phyloP scores from a whole-genome alignment of 2,888 invertebrate genomes.

The Gymnosoma rotundatum region DNA sequence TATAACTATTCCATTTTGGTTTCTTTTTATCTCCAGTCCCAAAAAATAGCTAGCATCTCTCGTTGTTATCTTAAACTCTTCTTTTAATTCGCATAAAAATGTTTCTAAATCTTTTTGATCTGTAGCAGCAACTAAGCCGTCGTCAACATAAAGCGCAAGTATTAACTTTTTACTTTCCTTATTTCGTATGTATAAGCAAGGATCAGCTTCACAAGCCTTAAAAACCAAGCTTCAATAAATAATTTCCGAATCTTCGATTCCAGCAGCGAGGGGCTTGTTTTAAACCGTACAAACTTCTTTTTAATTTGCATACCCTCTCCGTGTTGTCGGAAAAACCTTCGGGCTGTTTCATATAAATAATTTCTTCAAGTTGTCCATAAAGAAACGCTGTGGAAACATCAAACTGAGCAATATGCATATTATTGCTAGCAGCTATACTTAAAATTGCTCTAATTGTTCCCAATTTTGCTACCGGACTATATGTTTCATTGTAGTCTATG shows the following conservation, averaged over 20 bases:
- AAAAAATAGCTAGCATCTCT: constrained; percentile 79
- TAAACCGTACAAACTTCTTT: neutral
- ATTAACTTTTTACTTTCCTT: constrained; percentile 55
- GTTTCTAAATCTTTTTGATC: neutral
- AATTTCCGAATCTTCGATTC: neutral
- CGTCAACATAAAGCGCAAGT: constrained; percentile 71
- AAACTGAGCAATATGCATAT: neutral
- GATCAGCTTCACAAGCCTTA: too few species aligned
- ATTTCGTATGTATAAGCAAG: constrained; percentile 52
- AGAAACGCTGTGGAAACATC: constrained; percentile 8
- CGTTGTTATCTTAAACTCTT: constrained; percentile 77
- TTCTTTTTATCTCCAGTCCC: constrained; percentile 48
- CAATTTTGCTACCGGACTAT: constrained; percentile 68
- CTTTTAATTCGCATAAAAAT: constrained; percentile 71
- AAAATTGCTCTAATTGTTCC: constrained; percentile 60
- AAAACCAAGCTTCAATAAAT: neutral
- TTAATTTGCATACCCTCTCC: too few species aligned
- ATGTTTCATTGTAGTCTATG: constrained; percentile 67
- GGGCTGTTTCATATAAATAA: constrained; percentile 56
- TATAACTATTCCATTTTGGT: constrained; percentile 30
- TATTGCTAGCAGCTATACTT: constrained; percentile 58
- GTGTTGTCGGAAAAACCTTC: neutral
- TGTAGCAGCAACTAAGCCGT: constrained; percentile 5
- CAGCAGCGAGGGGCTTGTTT: neutral
- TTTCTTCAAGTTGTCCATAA: constrained; percentile 16